These are phyloP conservation scores for Eurystomus glaucurus DNA, from an alignment of 2,797 vertebrate species.

Conservation along the genomic window DNA sequence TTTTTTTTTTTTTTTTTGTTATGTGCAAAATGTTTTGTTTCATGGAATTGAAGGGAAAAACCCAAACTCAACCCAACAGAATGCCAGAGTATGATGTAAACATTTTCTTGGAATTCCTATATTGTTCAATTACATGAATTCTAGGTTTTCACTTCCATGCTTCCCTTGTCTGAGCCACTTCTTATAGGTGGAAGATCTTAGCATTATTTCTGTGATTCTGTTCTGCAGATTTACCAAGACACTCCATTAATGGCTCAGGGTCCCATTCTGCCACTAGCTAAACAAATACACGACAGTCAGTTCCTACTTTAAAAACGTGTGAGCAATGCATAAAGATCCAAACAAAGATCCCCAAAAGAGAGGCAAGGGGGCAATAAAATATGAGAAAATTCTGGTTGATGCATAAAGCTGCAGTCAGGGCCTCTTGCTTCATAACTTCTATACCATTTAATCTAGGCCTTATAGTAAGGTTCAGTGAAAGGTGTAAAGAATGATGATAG, in stretches of 20 bases:
- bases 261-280: background rate
- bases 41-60: background rate
- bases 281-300: background rate
- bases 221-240: background rate
- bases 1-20: too few relatives aligned
- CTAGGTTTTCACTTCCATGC: background rate
- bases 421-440: background rate
- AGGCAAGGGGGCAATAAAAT: background rate
- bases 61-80: background rate
- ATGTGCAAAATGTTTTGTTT: background rate
- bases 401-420: background rate
- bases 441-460: background rate
- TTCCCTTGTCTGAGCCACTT: background rate
- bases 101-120: background rate
- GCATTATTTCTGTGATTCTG: background rate
- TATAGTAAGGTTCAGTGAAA: background rate
- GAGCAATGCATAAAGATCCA: background rate
- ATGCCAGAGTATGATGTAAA: accelerated
- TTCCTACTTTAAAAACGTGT: background rate
- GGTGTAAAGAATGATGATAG: background rate
- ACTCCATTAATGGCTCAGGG: background rate
- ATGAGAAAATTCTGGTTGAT: background rate
- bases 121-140: background rate
- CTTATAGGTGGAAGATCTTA: background rate
- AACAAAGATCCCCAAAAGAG: background rate